Percentiles rank a stretch among this genome's conserved stretches.
These are phyloP conservation scores for Xiphydria camelus DNA, from an alignment of 2,888 invertebrate species.

Conservation along the genomic window DNA sequence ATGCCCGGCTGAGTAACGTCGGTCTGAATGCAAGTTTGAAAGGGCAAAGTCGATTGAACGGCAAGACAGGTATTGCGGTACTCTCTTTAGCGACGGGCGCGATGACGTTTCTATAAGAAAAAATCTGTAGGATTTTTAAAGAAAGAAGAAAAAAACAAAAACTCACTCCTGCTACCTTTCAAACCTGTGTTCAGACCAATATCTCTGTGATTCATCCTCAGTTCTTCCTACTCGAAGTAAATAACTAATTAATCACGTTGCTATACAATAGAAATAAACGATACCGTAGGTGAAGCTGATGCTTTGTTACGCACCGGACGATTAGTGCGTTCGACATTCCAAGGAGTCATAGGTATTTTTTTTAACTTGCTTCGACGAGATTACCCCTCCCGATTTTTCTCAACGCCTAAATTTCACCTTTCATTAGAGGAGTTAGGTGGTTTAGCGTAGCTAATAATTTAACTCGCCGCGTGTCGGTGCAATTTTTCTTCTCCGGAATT, in stretches of 20 bases:
- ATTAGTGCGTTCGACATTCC: constrained; percentile 30
- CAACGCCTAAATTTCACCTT: no score
- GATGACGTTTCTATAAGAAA: not conserved
- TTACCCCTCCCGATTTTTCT: constrained; percentile 19
- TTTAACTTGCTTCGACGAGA: constrained; percentile 1
- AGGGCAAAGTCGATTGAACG: constrained; percentile 23
- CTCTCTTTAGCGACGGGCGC: constrained; percentile 7
- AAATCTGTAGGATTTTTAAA: not conserved
- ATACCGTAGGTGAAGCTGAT: not conserved
- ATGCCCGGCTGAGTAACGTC: constrained; percentile 58
- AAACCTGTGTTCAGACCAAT: constrained; percentile 52
- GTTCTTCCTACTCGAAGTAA: constrained; percentile 7
- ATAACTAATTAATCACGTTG: not conserved
- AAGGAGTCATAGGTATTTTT: not conserved
- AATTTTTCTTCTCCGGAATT: no score
- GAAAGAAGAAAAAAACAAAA: constrained; percentile 5
- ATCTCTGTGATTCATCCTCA: constrained; percentile 8
- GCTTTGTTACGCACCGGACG: constrained; percentile 18
- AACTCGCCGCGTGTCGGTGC: no score
- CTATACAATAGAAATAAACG: not conserved
- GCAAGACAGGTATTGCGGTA: constrained; percentile 18
- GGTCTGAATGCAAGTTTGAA: constrained; percentile 54
- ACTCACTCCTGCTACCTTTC: constrained; percentile 40
- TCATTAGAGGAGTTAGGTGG: no score
- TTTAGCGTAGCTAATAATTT: no score